Conservation (phyloP, 2,113 vertebrate genomes). For the Andinoacara biseriatus region DNA sequence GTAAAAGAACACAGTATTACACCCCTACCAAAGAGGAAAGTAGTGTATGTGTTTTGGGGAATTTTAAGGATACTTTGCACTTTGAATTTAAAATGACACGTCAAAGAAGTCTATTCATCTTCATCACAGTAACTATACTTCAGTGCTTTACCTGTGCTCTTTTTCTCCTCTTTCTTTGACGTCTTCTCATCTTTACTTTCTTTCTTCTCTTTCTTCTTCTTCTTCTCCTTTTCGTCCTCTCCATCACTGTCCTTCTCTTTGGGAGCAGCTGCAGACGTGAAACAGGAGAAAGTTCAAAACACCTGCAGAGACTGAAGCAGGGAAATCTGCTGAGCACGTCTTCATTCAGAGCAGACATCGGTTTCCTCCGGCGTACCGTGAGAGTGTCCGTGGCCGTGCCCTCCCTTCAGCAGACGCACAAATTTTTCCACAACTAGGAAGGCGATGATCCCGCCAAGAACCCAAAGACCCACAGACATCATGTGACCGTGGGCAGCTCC, state of each 20-base stretch:
- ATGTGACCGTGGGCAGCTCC: slow-evolving; percentile 85
- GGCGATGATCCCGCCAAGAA: slow-evolving; percentile 89
- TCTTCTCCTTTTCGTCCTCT: slow-evolving; percentile 69
- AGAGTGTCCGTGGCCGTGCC: slow-evolving; percentile 77
- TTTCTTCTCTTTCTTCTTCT: slow-evolving; percentile 60
- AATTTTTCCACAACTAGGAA: slow-evolving; percentile 92
- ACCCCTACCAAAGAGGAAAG: too few species aligned
- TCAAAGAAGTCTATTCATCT: not conserved
- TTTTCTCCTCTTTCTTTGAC: slow-evolving; percentile 56
- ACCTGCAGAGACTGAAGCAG: not conserved
- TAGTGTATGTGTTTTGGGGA: too few species aligned
- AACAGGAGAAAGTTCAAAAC: not conserved
- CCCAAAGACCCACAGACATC: slow-evolving; percentile 91
- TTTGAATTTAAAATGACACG: not conserved
- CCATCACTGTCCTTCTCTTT: slow-evolving; percentile 79
- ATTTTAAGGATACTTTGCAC: too few species aligned
- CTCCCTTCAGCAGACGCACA: slow-evolving; percentile 89
- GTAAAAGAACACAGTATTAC: too few species aligned
- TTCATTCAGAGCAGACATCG: not conserved
- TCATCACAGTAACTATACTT: not conserved
- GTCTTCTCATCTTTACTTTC: slow-evolving; percentile 48
- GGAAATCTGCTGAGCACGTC: not conserved
- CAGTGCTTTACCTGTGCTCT: slow-evolving; percentile 57
- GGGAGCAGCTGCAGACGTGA: slow-evolving; percentile 46
- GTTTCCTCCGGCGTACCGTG: slow-evolving; percentile 48